Percentiles rank a stretch among this genome's conserved stretches.
phyloP scores from a whole-genome alignment of 1,140 invertebrate genomes.

The Thalassaphorura encarpata region DNA sequence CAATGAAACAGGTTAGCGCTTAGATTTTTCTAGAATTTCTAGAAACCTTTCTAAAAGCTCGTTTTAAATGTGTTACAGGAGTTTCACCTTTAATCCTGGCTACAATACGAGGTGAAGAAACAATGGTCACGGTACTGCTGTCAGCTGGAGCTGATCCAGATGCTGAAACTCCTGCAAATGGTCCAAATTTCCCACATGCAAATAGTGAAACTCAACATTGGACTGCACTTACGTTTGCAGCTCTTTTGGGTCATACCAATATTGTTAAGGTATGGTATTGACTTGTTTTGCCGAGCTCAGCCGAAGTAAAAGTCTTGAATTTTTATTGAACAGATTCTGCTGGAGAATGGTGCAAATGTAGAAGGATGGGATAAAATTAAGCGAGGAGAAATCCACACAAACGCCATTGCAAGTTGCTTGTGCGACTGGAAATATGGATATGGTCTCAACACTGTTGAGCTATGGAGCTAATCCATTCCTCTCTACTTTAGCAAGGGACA shows the following conservation, averaged over 20 bases:
- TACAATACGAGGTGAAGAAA: constrained; percentile 63
- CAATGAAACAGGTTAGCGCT: constrained; percentile 24
- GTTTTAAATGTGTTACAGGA: constrained; percentile 8
- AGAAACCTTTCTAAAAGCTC: not conserved
- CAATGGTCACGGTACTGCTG: constrained; percentile 54
- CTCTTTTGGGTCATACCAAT: constrained; percentile 45
- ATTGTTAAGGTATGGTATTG: constrained; percentile 33
- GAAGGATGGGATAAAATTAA: constrained; percentile 69
- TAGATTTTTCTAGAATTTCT: not conserved
- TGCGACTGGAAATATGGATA: constrained; percentile 65
- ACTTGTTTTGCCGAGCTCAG: not conserved
- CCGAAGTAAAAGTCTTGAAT: not conserved
- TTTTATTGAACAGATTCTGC: constrained; percentile 44
- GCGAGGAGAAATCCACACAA: constrained; percentile 72
- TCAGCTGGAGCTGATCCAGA: constrained; percentile 68
- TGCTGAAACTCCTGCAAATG: constrained; percentile 51
- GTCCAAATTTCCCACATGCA: constrained; percentile 37
- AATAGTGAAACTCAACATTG: constrained; percentile 65
- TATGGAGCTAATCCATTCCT: constrained; percentile 78
- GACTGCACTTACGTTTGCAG: constrained; percentile 62
- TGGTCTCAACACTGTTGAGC: constrained; percentile 64
- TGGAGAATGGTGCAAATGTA: constrained; percentile 65
- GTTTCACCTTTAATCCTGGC: constrained; percentile 27
- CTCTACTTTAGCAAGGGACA: constrained; percentile 68
- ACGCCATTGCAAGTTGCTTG: constrained; percentile 76